Evolutionary conservation across 2,113 vertebrate genomes (phyloP).

Genomic region (Acrocephalus arundinaceus): DNA sequence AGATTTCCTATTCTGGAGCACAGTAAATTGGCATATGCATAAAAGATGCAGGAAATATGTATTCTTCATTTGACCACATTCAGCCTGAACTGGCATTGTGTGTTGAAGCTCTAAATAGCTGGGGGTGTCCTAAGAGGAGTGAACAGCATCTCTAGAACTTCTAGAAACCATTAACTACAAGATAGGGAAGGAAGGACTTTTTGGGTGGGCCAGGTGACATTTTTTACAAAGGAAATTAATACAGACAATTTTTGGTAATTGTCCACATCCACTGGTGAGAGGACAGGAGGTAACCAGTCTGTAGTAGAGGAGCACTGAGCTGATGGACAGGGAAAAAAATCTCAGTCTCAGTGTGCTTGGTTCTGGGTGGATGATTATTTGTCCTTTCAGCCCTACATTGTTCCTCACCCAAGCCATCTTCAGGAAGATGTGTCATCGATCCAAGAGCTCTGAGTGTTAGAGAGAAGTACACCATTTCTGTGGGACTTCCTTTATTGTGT

Average conservation of each 20-base stretch:
- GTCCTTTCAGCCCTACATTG: neutral
- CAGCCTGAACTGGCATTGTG: neutral
- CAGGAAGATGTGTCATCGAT: neutral
- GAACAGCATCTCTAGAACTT: neutral
- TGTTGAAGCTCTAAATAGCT: neutral
- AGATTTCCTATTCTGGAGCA: neutral
- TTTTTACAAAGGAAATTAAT: neutral
- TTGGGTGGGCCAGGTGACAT: neutral
- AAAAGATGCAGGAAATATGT: neutral
- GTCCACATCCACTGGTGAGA: neutral
- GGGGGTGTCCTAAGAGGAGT: neutral
- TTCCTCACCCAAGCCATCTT: neutral
- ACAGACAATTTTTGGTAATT: neutral
- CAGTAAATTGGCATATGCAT: neutral
- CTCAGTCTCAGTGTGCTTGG: neutral
- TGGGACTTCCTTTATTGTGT: neutral
- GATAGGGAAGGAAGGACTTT: neutral
- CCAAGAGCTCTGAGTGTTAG: neutral
- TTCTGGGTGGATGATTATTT: neutral
- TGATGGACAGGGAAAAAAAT: neutral
- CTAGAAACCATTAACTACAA: neutral
- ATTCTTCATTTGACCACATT: neutral
- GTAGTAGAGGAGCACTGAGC: neutral
- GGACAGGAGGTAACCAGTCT: neutral
- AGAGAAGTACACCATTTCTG: neutral